Evolutionary conservation across 2,797 vertebrate genomes (phyloP).

Genomic region (Cephalopachus bancanus): DNA sequence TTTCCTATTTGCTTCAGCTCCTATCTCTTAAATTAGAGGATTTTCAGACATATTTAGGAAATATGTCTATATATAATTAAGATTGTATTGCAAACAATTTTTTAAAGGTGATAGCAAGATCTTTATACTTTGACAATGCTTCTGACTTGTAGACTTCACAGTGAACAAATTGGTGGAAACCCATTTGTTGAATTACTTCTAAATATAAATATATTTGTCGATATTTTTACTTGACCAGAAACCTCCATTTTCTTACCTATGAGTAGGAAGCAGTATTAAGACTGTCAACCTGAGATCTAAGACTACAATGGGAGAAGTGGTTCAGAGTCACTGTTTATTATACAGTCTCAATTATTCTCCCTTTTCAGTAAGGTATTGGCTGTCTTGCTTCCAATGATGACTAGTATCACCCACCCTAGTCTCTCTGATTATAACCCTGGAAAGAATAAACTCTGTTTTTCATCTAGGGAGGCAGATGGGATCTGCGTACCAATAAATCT

Average conservation of each 20-base stretch:
- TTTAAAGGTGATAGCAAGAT: neutral
- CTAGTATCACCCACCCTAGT: neutral
- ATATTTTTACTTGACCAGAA: neutral
- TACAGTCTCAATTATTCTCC: neutral
- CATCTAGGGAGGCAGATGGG: neutral
- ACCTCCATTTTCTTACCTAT: neutral
- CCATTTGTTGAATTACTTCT: neutral
- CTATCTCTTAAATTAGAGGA: neutral
- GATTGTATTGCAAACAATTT: neutral
- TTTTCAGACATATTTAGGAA: slow-evolving; percentile 6
- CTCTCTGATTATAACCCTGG: neutral
- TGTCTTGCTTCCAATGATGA: neutral
- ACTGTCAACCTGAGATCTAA: neutral
- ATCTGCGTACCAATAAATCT: neutral
- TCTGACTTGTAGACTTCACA: neutral
- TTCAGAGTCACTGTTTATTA: neutral
- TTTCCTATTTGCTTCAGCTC: neutral
- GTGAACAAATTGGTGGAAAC: neutral
- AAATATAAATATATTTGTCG: neutral
- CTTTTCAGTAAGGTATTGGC: neutral
- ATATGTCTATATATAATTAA: neutral
- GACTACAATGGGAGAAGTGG: neutral
- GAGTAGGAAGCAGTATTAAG: neutral
- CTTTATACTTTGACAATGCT: neutral
- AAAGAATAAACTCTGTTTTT: neutral